Evolutionary conservation across 2,113 vertebrate genomes (phyloP).

Genomic region (Callithrix jacchus): DNA sequence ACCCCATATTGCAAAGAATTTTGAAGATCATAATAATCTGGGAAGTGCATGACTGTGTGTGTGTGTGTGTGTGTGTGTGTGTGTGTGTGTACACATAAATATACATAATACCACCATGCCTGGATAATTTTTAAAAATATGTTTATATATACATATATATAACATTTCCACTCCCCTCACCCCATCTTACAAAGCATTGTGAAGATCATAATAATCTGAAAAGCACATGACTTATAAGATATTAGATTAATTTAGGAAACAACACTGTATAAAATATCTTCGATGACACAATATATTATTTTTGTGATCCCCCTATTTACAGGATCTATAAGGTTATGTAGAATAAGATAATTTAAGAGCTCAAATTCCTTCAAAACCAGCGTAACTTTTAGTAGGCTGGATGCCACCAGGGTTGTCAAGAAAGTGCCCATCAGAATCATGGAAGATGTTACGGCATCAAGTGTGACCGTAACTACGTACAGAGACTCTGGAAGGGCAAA

Average conservation of each 20-base stretch:
- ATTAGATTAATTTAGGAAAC: not conserved
- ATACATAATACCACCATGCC: too few relatives aligned
- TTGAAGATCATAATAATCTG: too few relatives aligned
- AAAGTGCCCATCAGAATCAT: not conserved
- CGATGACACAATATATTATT: not conserved
- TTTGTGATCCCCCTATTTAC: not conserved
- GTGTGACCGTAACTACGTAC: not conserved
- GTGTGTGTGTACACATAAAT: too few relatives aligned
- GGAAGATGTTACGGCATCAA: not conserved
- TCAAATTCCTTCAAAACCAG: not conserved
- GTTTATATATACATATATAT: too few relatives aligned
- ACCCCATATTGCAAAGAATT: too few relatives aligned
- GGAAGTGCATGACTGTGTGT: too few relatives aligned
- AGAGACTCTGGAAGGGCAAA: not conserved
- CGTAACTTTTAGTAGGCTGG: not conserved
- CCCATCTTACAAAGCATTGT: not conserved
- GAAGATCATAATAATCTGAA: not conserved
- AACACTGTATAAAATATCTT: not conserved
- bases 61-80: too few relatives aligned
- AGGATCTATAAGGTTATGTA: constrained; percentile 40
- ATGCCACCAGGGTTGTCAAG: not conserved
- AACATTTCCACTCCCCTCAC: not conserved
- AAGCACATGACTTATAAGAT: not conserved
- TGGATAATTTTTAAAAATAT: too few relatives aligned
- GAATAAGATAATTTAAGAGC: not conserved